These are phyloP conservation scores for Macrobrachium rosenbergii DNA, from an alignment of 1,140 invertebrate genomes.

Conservation along the genomic window DNA sequence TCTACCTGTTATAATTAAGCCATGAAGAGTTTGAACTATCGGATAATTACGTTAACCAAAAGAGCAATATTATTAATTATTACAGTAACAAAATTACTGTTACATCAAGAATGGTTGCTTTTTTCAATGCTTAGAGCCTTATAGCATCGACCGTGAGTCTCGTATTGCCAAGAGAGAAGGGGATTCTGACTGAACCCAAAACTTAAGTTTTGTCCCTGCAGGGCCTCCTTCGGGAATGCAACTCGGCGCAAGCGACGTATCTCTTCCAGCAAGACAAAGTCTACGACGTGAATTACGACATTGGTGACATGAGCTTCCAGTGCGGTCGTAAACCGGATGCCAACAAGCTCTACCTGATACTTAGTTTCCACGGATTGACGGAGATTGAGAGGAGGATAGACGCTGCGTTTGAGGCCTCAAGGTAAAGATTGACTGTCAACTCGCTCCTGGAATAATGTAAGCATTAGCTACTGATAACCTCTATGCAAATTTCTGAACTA, in stretches of 20 bases:
- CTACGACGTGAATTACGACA: slow-evolving; percentile 91
- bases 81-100: too few relatives aligned
- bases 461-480: too few relatives aligned
- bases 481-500: too few relatives aligned
- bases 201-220: slow-evolving; percentile 53
- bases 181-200: not conserved
- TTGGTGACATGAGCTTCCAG: slow-evolving; percentile 93
- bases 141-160: too few relatives aligned
- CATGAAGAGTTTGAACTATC: too few relatives aligned
- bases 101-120: too few relatives aligned
- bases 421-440: slow-evolving; percentile 68
- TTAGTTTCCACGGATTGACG: slow-evolving; percentile 80
- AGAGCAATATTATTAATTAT: too few relatives aligned
- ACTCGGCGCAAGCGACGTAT: slow-evolving; percentile 85
- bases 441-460: too few relatives aligned
- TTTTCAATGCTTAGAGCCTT: too few relatives aligned
- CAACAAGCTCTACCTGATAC: slow-evolving; percentile 95
- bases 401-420: slow-evolving; percentile 76
- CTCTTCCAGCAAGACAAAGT: slow-evolving; percentile 94
- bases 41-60: too few relatives aligned
- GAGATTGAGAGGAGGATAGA: slow-evolving; percentile 77
- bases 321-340: slow-evolving; percentile 94
- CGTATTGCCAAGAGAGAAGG: too few relatives aligned
- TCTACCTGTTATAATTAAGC: too few relatives aligned
- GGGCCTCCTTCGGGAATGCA: slow-evolving; percentile 79